phyloP scores from a whole-genome alignment of 1,140 invertebrate species.

The Laupala kohalensis region DNA sequence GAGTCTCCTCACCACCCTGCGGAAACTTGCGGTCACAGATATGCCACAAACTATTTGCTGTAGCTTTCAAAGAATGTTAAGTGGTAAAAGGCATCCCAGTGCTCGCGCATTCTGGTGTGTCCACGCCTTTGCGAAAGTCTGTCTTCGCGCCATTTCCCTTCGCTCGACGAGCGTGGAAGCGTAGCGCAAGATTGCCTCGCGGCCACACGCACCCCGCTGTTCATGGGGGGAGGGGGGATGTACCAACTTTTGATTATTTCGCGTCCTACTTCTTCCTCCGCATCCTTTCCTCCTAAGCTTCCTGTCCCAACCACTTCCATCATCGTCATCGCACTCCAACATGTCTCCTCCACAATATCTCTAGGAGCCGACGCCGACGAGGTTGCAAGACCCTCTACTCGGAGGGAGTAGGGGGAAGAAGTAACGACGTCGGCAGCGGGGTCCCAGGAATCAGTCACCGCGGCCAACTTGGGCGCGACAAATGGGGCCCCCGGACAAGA shows the following conservation, averaged over 20 bases:
- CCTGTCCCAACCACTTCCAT: not conserved
- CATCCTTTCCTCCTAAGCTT: no score
- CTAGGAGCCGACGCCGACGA: no score
- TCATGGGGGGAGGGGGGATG: not conserved
- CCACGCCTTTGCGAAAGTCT: not conserved
- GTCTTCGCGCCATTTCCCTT: not conserved
- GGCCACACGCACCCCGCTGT: no score
- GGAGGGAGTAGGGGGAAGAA: not conserved
- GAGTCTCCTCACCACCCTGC: not conserved
- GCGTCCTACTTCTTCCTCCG: no score
- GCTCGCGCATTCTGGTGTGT: not conserved
- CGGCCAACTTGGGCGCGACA: not conserved
- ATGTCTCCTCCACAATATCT: no score
- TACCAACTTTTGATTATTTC: not conserved
- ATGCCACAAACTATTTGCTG: not conserved
- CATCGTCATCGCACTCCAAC: no score
- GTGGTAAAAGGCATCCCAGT: not conserved
- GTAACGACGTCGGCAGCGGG: no score
- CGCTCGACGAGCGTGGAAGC: not conserved
- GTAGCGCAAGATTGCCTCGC: not conserved
- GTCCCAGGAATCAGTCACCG: not conserved
- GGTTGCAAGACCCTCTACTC: no score
- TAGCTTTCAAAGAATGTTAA: not conserved
- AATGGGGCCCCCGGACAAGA: not conserved
- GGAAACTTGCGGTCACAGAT: not conserved